These are phyloP conservation scores for Lepidurus arcticus DNA, from an alignment of 1,140 invertebrate species.

Conservation along the genomic window DNA sequence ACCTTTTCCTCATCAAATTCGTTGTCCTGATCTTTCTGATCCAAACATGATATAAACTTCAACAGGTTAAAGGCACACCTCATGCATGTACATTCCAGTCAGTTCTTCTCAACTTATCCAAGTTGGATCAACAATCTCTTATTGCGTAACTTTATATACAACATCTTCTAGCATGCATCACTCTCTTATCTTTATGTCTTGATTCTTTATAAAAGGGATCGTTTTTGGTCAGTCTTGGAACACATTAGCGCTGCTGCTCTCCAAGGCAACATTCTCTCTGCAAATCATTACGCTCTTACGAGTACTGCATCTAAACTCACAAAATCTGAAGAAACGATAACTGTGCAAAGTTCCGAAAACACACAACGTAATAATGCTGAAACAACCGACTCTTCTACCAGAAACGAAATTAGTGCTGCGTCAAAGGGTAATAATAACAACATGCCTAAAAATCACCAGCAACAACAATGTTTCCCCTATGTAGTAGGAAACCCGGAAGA, in stretches of 20 bases:
- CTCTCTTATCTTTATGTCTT: not conserved
- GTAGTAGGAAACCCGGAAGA: too few relatives aligned
- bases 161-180: not conserved
- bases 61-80: slow-evolving; percentile 49
- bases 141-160: slow-evolving; percentile 38
- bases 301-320: not conserved
- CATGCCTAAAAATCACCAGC: too few relatives aligned
- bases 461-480: too few relatives aligned
- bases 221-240: slow-evolving; percentile 41
- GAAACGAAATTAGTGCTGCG: too few relatives aligned
- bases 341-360: too few relatives aligned
- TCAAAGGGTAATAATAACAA: too few relatives aligned
- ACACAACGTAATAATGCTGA: too few relatives aligned
- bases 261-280: slow-evolving; percentile 41
- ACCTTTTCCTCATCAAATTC: not conserved
- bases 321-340: not conserved
- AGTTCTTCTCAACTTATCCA: slow-evolving; percentile 47
- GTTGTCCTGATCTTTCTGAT: slow-evolving; percentile 12
- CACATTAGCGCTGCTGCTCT: slow-evolving; percentile 40
- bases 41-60: slow-evolving; percentile 23
- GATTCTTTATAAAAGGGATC: slow-evolving; percentile 36
- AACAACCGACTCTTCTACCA: too few relatives aligned
- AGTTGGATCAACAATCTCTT: slow-evolving; percentile 43
- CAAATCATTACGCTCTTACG: slow-evolving; percentile 8
- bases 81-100: slow-evolving; percentile 45